phyloP scores from a whole-genome alignment of 2,888 invertebrate species.

The Polylopha cassiicola region DNA sequence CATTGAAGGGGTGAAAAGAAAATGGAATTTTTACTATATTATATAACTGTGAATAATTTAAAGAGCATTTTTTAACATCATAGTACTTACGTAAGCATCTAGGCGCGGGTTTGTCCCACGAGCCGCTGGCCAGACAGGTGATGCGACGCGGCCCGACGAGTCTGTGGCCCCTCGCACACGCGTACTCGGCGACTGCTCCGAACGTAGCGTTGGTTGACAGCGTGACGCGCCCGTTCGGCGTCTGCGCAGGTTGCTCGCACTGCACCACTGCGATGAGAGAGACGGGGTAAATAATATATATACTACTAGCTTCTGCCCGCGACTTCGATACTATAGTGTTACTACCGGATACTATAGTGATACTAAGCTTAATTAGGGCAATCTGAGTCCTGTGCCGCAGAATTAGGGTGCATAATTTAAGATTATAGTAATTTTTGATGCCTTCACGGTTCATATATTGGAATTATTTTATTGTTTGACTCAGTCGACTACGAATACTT shows the following conservation, averaged over 20 bases:
- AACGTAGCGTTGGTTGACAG: conserved; percentile 79
- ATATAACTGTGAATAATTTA: background rate
- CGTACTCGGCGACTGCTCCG: conserved; percentile 86
- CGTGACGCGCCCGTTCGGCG: conserved; percentile 78
- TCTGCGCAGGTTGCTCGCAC: conserved; percentile 82
- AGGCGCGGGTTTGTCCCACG: conserved; percentile 87
- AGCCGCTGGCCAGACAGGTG: conserved; percentile 85
- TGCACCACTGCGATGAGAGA: conserved; percentile 76
- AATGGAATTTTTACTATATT: too few relatives aligned
- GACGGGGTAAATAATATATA: background rate
- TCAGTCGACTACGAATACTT: too few relatives aligned
- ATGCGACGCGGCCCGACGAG: conserved; percentile 82
- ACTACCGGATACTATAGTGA: too few relatives aligned
- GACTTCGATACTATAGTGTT: too few relatives aligned
- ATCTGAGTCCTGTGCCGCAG: too few relatives aligned
- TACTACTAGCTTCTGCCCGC: too few relatives aligned
- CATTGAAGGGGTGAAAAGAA: too few relatives aligned
- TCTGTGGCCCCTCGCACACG: conserved; percentile 82
- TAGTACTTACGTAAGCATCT: conserved; percentile 80
- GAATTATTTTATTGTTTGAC: too few relatives aligned
- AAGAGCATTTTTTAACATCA: background rate
- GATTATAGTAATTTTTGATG: too few relatives aligned
- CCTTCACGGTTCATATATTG: too few relatives aligned
- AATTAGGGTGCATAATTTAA: too few relatives aligned
- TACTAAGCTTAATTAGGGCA: too few relatives aligned